Evolutionary conservation across 1,140 invertebrate species (phyloP), one percentile per base, ranked within the genome.

Genomic region (Megathymus violae): DNA sequence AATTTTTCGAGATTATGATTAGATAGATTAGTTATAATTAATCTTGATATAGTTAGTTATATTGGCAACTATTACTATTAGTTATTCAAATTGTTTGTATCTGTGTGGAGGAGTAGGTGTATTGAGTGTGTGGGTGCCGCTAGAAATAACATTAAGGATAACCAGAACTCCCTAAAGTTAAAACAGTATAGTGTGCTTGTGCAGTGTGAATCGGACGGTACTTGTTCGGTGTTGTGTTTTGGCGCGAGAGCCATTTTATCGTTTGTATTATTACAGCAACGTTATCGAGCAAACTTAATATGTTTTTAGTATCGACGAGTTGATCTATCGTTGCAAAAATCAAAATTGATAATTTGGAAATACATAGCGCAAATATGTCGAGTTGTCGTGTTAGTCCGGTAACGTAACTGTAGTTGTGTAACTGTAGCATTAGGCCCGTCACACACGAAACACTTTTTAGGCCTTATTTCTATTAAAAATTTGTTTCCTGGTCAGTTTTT

Each of bases 1-100:
- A 58, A 88, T 88, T 88, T 83, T 85, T 82, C 76, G 88, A 91
- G 88, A 91, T 89, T 89, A 90, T 88, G 69, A 62, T 72, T 82
- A 84, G 74, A 71, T 78, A 77, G 80, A 76, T 82, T 85, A 86
- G 81, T 78, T 78, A 81, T 84, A 80, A 75, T 73, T 75, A 79
- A 80, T 85, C 67, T 65, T 71, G 64, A 75, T 76, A 54, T 85
- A 86, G 78, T 65, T 83, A 85, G 80, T 78, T 72, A 85, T 78
- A 78, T 83, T 83, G 82, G 85, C 85, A 88, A 82, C 86, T 87
- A 80, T 82, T 84, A 82, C 69, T 79, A 78, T 67, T 80, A 73
- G 74, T 68, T 69, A 73, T 67, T 68, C 63, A 62, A 71, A 71
- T 71, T 78, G 69, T 73, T 76, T 74, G 66, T 63, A 69, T 60